These are phyloP conservation scores for Apostichopus leukothele DNA, from an alignment of 53 echinoderm and acorn worm genomes.

Conservation along the genomic window DNA sequence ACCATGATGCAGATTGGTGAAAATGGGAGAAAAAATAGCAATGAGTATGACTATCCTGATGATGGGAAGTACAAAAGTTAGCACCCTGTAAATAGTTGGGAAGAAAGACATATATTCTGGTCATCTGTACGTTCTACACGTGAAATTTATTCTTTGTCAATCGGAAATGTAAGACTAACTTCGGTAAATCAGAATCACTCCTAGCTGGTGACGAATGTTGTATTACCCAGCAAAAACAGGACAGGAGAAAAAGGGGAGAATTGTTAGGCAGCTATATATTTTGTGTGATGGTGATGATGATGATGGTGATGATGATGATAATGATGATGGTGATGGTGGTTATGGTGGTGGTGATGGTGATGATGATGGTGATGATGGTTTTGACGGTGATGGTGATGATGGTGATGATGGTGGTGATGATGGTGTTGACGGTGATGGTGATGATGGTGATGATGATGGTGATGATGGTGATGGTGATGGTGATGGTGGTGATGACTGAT, in stretches of 20 bases:
- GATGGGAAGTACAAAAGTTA: no score
- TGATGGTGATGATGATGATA: background rate
- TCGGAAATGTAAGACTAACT: no score
- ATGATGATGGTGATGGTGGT: background rate
- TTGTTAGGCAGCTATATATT: constrained; percentile 16
- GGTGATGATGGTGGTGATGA: background rate
- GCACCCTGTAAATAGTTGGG: no score
- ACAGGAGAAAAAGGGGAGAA: background rate
- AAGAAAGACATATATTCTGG: no score
- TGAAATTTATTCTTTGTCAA: no score
- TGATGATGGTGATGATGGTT: background rate
- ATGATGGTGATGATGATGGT: background rate
- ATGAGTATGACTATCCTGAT: no score
- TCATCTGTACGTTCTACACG: no score
- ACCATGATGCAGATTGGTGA: no score
- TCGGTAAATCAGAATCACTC: no score
- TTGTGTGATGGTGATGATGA: background rate
- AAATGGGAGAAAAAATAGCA: background rate
- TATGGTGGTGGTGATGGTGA: background rate
- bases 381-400: background rate
- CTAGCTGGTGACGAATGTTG: background rate
- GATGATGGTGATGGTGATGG: background rate
- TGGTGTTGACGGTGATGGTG: background rate
- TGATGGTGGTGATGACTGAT: background rate
- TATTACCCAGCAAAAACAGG: background rate